A percentile compares a stretch with the other conserved stretches of the same genome.
Conservation (phyloP, 1,140 invertebrate genomes). For the Drosophila carrolli region DNA sequence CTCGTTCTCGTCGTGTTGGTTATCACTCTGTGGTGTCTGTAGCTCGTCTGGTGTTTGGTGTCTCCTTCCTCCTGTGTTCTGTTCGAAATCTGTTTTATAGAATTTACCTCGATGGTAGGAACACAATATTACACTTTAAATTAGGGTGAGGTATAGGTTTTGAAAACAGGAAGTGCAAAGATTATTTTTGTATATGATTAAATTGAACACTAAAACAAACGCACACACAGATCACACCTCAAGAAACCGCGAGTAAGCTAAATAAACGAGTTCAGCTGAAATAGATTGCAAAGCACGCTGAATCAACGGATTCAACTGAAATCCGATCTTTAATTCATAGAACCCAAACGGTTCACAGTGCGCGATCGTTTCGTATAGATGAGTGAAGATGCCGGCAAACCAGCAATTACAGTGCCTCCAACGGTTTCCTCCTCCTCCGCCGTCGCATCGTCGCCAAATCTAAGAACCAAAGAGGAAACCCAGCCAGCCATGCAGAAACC, state of each 20-base stretch:
- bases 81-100: conserved; percentile 51
- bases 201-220: conserved; percentile 6
- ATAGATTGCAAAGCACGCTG: not conserved
- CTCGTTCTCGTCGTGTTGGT: conserved; percentile 39
- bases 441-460: conserved; percentile 15
- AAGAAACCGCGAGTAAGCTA: conserved; percentile 8
- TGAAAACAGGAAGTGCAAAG: not conserved
- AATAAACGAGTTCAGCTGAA: not conserved
- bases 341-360: conserved; percentile 21
- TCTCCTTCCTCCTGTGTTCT: conserved; percentile 34
- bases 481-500: conserved; percentile 54
- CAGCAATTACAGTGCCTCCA: conserved; percentile 40
- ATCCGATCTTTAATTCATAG: not conserved
- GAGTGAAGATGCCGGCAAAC: conserved; percentile 74
- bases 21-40: conserved; percentile 22
- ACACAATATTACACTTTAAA: conserved; percentile 1
- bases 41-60: conserved; percentile 44
- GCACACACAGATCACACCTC: conserved; percentile 27
- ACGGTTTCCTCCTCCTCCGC: conserved; percentile 17
- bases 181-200: not conserved
- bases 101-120: conserved; percentile 51
- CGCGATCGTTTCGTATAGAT: conserved; percentile 53
- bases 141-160: not conserved
- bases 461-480: conserved; percentile 38
- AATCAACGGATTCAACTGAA: not conserved